A percentile compares a stretch with the other conserved stretches of the same genome.
Conservation (phyloP, 2,888 invertebrate species). For the Melinaea marsaeus region DNA sequence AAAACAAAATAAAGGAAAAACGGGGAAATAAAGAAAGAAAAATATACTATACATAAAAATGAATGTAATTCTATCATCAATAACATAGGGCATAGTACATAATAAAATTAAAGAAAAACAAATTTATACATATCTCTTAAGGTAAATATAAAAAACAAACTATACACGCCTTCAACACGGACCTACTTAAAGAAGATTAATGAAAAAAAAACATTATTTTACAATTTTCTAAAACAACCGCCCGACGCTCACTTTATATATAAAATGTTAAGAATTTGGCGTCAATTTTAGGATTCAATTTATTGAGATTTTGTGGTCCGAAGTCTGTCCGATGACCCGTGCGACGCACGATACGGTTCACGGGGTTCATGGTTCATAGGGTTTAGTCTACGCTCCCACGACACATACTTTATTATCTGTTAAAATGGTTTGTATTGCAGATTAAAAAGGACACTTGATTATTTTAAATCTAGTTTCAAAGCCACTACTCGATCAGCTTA, state of each 20-base stretch:
- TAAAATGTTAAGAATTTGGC: constrained; percentile 63
- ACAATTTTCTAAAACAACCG: constrained; percentile 71
- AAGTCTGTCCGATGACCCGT: constrained; percentile 11
- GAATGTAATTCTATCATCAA: constrained; percentile 76
- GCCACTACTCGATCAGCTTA: constrained; percentile 31
- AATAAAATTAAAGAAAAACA: constrained; percentile 77
- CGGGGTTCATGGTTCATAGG: constrained; percentile 17
- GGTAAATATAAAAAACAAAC: constrained; percentile 74
- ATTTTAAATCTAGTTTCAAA: constrained; percentile 26
- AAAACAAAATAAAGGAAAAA: constrained; percentile 35
- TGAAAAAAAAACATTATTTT: constrained; percentile 68
- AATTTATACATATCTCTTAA: constrained; percentile 77
- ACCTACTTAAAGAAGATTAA: constrained; percentile 58
- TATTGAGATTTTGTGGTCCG: constrained; percentile 37
- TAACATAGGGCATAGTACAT: constrained; percentile 76
- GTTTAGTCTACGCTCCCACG: constrained; percentile 19
- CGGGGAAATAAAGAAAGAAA: constrained; percentile 61
- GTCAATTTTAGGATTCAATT: constrained; percentile 62
- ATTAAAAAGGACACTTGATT: constrained; percentile 30
- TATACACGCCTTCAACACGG: constrained; percentile 74
- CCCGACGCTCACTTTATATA: constrained; percentile 51
- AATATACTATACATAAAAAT: constrained; percentile 75
- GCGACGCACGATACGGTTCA: constrained; percentile 25
- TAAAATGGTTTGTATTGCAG: constrained; percentile 24
- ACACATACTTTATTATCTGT: constrained; percentile 19